Percentiles rank a stretch among this genome's conserved stretches.
Evolutionary conservation across 2,113 vertebrate genomes (phyloP).

Genomic region (Paraplagusia blochii): DNA sequence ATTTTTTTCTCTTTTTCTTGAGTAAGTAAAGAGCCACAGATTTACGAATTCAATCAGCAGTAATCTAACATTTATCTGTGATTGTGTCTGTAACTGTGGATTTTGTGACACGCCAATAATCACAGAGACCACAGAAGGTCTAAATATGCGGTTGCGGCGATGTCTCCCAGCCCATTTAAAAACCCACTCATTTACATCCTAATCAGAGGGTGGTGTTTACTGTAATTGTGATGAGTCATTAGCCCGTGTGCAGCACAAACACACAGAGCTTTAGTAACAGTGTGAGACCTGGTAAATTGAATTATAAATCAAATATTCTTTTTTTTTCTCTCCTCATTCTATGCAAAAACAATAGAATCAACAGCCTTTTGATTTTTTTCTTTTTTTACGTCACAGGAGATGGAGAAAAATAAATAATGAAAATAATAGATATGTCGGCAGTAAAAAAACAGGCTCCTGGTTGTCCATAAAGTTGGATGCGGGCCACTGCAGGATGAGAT

Average conservation of each 20-base stretch:
- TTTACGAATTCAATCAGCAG: background rate
- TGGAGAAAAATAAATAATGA: too few species aligned
- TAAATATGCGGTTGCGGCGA: conserved; percentile 23
- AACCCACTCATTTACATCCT: conserved; percentile 45
- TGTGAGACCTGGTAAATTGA: background rate
- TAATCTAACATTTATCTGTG: conserved; percentile 20
- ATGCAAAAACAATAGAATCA: background rate
- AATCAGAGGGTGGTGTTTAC: conserved; percentile 43
- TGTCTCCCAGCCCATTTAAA: conserved; percentile 16
- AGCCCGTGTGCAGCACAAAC: conserved; percentile 48
- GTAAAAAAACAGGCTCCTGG: too few species aligned
- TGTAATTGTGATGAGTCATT: conserved; percentile 70
- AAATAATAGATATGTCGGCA: too few species aligned
- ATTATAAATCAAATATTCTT: too few species aligned
- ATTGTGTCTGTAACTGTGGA: conserved; percentile 4
- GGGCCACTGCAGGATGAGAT: too few species aligned
- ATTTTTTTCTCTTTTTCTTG: background rate
- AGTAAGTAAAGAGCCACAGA: conserved; percentile 5
- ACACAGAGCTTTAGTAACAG: conserved; percentile 8
- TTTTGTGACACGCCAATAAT: conserved; percentile 17
- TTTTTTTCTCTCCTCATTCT: too few species aligned
- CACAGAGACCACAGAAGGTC: conserved; percentile 6
- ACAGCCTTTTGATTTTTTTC: too few species aligned
- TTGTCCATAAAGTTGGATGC: too few species aligned
- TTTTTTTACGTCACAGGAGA: too few species aligned